Evolutionary conservation across 2,797 vertebrate genomes (phyloP).

Genomic region (Brotogeris chrysoptera): DNA sequence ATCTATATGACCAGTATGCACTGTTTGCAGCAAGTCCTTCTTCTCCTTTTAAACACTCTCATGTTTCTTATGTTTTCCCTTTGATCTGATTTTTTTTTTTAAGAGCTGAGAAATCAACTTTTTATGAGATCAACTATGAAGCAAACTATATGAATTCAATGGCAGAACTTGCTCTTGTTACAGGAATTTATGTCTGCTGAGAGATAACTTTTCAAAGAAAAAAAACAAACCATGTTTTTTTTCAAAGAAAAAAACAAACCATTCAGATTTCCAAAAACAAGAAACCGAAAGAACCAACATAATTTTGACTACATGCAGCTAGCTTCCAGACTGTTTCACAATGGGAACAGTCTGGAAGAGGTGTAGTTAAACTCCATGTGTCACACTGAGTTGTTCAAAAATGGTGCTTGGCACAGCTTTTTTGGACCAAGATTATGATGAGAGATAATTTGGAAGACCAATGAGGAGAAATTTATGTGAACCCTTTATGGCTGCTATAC

Average conservation of each 20-base stretch:
- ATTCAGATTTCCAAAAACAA: neutral
- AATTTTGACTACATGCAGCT: neutral
- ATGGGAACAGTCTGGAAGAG: neutral
- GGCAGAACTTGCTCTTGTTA: neutral
- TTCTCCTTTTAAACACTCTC: neutral
- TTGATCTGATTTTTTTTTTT: neutral
- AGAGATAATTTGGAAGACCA: neutral
- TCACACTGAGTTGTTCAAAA: neutral
- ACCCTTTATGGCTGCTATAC: rapidly evolving
- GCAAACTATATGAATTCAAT: neutral
- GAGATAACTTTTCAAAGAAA: neutral
- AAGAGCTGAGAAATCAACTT: neutral
- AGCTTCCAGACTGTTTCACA: neutral
- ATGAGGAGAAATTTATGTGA: neutral
- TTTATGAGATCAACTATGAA: neutral
- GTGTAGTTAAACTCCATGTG: neutral
- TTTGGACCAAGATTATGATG: neutral
- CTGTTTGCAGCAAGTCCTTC: neutral
- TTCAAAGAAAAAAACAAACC: neutral
- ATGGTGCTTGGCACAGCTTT: neutral
- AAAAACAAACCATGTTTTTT: neutral
- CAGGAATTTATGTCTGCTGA: neutral
- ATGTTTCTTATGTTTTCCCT: neutral
- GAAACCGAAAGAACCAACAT: neutral
- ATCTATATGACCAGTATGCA: neutral